Percentiles rank a stretch among this genome's conserved stretches.
phyloP scores from a whole-genome alignment of 23 tunicate genomes.

The Styela clava region DNA sequence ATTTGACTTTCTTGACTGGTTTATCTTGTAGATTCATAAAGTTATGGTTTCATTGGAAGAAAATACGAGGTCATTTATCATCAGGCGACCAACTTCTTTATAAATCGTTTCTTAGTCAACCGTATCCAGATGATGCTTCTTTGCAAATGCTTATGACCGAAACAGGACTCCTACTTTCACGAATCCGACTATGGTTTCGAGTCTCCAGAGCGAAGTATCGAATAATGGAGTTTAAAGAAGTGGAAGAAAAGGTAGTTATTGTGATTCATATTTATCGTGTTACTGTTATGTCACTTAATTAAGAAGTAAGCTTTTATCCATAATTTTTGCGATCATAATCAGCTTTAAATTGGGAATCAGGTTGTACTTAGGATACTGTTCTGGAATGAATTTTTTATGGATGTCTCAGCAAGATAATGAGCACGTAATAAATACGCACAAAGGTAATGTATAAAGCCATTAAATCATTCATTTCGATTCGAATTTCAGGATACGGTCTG shows the following conservation, averaged over 20 bases:
- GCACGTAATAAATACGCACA: too few relatives aligned
- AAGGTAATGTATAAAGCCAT: too few relatives aligned
- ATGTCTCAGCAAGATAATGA: too few relatives aligned
- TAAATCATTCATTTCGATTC: too few relatives aligned
- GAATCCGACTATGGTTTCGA: constrained; percentile 4
- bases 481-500: too few relatives aligned
- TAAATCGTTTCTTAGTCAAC: not conserved
- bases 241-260: constrained; percentile 5
- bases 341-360: too few relatives aligned
- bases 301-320: too few relatives aligned
- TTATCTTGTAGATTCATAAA: not conserved
- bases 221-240: not conserved
- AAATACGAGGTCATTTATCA: not conserved
- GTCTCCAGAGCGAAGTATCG: not conserved
- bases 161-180: not conserved
- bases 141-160: not conserved
- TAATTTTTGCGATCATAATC: too few relatives aligned
- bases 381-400: too few relatives aligned
- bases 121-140: not conserved
- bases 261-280: not conserved
- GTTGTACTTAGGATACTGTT: too few relatives aligned
- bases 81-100: not conserved
- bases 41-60: not conserved
- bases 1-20: constrained; percentile 3
- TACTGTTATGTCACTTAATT: not conserved